phyloP scores from a whole-genome alignment of 1,140 invertebrate species.

The Heterodera schachtii region DNA sequence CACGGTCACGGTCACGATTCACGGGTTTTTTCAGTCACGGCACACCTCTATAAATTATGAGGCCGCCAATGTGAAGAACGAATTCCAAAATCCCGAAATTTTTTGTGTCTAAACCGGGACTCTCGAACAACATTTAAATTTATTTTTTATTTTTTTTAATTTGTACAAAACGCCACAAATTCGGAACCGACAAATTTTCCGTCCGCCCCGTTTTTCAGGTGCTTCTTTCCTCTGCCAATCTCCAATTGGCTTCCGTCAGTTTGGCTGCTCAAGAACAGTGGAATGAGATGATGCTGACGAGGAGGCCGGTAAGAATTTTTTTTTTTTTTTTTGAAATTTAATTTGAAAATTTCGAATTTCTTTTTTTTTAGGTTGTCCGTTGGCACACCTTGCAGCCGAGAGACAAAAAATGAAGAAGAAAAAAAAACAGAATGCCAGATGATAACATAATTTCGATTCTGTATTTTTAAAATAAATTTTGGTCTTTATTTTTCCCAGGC shows the following conservation, averaged over 20 bases:
- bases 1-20: too few relatives aligned
- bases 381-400: constrained; percentile 49
- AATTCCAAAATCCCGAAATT: too few relatives aligned
- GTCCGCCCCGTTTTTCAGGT: constrained; percentile 21
- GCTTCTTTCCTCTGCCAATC: constrained; percentile 44
- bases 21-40: too few relatives aligned
- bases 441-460: too few relatives aligned
- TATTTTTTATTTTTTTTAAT: too few relatives aligned
- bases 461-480: too few relatives aligned
- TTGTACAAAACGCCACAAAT: background rate
- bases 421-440: too few relatives aligned
- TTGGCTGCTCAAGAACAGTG: constrained; percentile 60
- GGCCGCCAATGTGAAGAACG: too few relatives aligned
- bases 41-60: too few relatives aligned
- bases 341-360: background rate
- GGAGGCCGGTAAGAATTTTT: constrained; percentile 53
- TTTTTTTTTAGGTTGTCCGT: constrained; percentile 23
- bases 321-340: constrained; percentile 16
- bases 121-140: background rate
- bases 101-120: too few relatives aligned
- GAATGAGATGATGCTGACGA: constrained; percentile 63
- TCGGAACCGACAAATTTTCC: background rate
- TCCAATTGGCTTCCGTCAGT: constrained; percentile 43
- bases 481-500: too few relatives aligned
- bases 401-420: constrained; percentile 13